Base-by-base conservation (phyloP, 2,888 invertebrate species). In the Hesperia comma region DNA sequence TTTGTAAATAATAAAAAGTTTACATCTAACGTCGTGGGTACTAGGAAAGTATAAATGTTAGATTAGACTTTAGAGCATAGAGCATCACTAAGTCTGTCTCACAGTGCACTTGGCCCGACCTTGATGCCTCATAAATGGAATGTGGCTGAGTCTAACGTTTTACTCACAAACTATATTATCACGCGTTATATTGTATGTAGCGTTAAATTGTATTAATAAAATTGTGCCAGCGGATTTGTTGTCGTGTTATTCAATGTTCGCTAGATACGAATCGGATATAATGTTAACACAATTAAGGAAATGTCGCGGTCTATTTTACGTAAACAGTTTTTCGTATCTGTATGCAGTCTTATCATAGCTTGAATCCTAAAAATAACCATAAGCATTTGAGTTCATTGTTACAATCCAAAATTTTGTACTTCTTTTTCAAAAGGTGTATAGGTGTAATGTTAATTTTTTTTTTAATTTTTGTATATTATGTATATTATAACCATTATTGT, bases 61-160 rank as follows among this genome's bases (percentile, higher is more conserved):
- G n/a, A n/a, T n/a, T n/a, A n/a, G n/a, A n/a, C n/a, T n/a, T n/a
- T n/a, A n/a, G n/a, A n/a, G n/a, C n/a, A n/a, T n/a, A n/a, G n/a
- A n/a, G 41, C 58, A 32, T 53, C 64, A 32, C 17, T n/a, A 15
- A 51, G 64, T 64, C 64, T 58, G 26, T 5, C 26, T 14, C n/a
- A 12, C 21, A n/a, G 6, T 41, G 43, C 53, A 41, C 64, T 64
- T 58, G 64, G 53, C 43, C 41, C 54, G 58, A 41, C 66, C 66
- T 66, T 66, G 64, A 53, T 63, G 64, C 53, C 53, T 60, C 33
- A 33, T 54, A 66, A 60, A 60, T 56, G 57, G 63, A 56, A 57
- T 63, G 66, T 32, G 37, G 26, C 53, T n/a, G 54, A 19, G 57
- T 60, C 66, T 53, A 66, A 66, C 43, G 64, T 53, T 58, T 41